These are phyloP conservation scores for Dascillus cervinus DNA, from an alignment of 2,888 invertebrate genomes.

Conservation along the genomic window DNA sequence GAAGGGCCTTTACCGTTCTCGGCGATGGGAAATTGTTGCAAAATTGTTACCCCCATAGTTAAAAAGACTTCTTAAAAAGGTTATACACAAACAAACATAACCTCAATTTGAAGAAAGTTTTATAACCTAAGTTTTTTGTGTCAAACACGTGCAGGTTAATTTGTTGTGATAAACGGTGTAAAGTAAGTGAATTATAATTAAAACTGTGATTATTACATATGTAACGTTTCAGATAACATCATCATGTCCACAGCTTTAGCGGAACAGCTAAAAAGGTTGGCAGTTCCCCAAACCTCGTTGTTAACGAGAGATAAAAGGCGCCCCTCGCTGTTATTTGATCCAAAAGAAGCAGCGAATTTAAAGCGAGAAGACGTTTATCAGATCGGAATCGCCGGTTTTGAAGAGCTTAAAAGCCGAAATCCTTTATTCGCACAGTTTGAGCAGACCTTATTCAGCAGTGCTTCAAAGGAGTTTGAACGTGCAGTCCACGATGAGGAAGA, in stretches of 20 bases:
- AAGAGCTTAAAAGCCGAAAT: constrained; percentile 71
- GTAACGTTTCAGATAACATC: too few species aligned
- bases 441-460: constrained; percentile 66
- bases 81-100: too few species aligned
- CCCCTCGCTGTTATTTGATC: constrained; percentile 81
- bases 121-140: background rate
- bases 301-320: constrained; percentile 61
- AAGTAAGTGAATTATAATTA: background rate
- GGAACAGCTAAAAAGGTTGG: constrained; percentile 67
- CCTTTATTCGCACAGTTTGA: constrained; percentile 65
- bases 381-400: constrained; percentile 78
- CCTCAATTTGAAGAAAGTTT: too few species aligned
- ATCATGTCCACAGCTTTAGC: constrained; percentile 70
- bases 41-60: constrained; percentile 59
- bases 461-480: constrained; percentile 73
- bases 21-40: constrained; percentile 80
- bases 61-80: too few species aligned
- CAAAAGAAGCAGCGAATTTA: constrained; percentile 80
- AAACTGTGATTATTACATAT: too few species aligned
- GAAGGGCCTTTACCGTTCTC: constrained; percentile 88
- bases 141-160: background rate
- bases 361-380: constrained; percentile 79
- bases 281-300: constrained; percentile 65
- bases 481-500: constrained; percentile 65
- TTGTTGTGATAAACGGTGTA: background rate